These are phyloP conservation scores for Microplitis manilae DNA, from an alignment of 2,888 invertebrate species.

Conservation along the genomic window DNA sequence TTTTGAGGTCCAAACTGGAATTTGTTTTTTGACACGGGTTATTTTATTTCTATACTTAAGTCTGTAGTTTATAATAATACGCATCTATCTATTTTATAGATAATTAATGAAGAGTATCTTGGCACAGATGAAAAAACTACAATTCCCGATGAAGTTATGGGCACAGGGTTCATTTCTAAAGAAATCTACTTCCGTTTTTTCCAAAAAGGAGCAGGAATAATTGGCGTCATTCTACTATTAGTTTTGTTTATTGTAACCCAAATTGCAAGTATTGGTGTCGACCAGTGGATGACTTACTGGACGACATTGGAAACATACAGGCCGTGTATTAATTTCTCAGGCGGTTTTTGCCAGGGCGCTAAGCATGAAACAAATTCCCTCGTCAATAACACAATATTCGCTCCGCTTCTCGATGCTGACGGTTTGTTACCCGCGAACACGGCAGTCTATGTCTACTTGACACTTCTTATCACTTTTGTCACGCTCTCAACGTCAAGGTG, in stretches of 20 bases:
- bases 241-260: slow-evolving; percentile 77
- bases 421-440: slow-evolving; percentile 55
- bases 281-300: slow-evolving; percentile 85
- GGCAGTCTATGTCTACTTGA: slow-evolving; percentile 69
- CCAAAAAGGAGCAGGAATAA: slow-evolving; percentile 74
- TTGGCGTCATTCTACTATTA: slow-evolving; percentile 72
- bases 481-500: slow-evolving; percentile 75
- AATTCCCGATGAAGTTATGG: slow-evolving; percentile 69
- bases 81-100: slow-evolving; percentile 36
- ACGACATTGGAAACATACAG: slow-evolving; percentile 57
- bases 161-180: slow-evolving; percentile 69
- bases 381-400: slow-evolving; percentile 47
- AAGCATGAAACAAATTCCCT: slow-evolving; percentile 27
- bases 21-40: no score
- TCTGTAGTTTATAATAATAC: neutral
- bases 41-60: neutral
- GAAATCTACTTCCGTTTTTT: slow-evolving; percentile 72
- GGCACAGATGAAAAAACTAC: slow-evolving; percentile 39
- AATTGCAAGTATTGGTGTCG: slow-evolving; percentile 77
- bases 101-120: neutral
- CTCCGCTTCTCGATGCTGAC: slow-evolving; percentile 52
- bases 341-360: neutral
- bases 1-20: no score
- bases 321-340: neutral
- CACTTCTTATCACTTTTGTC: slow-evolving; percentile 64